Conservation (phyloP, 2,113 vertebrate species). For the Alces alces region DNA sequence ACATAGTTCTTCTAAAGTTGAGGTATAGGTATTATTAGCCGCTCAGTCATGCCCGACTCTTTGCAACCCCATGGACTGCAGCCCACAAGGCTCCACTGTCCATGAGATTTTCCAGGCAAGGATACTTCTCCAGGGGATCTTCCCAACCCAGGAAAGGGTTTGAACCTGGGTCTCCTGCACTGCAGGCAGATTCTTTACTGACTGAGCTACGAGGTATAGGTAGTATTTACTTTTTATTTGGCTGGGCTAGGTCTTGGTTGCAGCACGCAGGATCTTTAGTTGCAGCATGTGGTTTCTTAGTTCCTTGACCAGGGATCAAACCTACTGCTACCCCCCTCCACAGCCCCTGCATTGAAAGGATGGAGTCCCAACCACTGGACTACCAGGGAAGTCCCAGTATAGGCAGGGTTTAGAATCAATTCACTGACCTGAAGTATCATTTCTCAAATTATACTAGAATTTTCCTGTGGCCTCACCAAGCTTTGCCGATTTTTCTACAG, state of each 20-base stretch:
- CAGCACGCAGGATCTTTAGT: not conserved
- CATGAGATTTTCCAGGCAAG: too few relatives aligned
- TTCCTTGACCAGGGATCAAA: not conserved
- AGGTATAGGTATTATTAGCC: not conserved
- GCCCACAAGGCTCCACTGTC: too few relatives aligned
- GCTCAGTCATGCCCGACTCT: too few relatives aligned
- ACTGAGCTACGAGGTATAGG: not conserved
- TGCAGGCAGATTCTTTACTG: too few relatives aligned
- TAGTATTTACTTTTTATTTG: not conserved
- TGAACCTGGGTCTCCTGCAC: too few relatives aligned
- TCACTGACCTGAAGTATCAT: not conserved
- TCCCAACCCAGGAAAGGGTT: too few relatives aligned
- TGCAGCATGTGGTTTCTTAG: not conserved
- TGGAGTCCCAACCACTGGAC: not conserved
- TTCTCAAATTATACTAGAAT: not conserved
- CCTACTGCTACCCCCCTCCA: not conserved
- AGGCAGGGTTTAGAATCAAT: not conserved
- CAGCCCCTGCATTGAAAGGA: not conserved
- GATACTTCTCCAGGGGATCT: too few relatives aligned
- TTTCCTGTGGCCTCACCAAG: not conserved
- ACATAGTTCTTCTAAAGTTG: not conserved
- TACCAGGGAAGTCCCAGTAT: not conserved
- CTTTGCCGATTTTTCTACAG: not conserved
- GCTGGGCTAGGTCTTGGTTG: not conserved
- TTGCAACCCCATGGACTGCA: too few relatives aligned